These are phyloP conservation scores for Oscarella lobularis DNA, from an alignment of 37 sponge, comb jelly and placozoan species.

Conservation along the genomic window DNA sequence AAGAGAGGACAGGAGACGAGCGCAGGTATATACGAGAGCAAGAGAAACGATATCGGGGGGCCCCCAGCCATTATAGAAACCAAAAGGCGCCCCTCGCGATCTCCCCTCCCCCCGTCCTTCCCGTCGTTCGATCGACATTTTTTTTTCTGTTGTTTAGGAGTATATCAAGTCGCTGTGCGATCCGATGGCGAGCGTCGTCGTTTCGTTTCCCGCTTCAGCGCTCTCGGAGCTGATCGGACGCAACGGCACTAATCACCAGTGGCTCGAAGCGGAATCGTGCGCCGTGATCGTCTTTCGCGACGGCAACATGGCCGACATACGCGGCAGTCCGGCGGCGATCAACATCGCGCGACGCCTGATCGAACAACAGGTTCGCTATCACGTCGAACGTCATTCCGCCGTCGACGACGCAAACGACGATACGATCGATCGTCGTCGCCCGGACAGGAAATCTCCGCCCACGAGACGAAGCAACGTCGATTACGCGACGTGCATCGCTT, in stretches of 20 bases:
- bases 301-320: background rate
- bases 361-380: background rate
- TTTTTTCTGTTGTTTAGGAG: background rate
- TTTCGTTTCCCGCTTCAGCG: background rate
- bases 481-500: constrained; percentile 5
- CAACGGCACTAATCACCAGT: background rate
- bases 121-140: background rate
- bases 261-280: background rate
- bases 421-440: background rate
- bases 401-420: background rate
- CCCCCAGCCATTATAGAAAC: background rate
- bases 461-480: background rate
- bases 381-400: background rate
- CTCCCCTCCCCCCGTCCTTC: too few relatives aligned
- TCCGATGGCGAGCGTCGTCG: background rate
- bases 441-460: background rate
- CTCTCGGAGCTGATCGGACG: background rate
- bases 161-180: background rate
- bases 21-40: too few relatives aligned
- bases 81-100: too few relatives aligned
- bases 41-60: background rate
- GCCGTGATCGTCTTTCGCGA: constrained; percentile 1
- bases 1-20: background rate
- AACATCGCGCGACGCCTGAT: background rate
- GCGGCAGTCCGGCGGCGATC: background rate